Evolutionary conservation across 2,888 invertebrate genomes (phyloP).

Genomic region (Zeuzera pyrina): DNA sequence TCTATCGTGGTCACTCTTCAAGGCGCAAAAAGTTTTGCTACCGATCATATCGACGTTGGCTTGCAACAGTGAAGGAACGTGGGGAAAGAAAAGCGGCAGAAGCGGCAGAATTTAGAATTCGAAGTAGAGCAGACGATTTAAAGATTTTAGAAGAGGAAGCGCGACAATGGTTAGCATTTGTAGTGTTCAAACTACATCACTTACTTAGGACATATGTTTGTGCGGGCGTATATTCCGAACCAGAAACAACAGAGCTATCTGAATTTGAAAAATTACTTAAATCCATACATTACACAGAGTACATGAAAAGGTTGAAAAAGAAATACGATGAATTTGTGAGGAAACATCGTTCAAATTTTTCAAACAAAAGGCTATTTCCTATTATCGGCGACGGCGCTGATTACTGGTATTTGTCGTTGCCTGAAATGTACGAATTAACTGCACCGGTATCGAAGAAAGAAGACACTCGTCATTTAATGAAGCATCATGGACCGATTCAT

Average conservation of each 20-base stretch:
- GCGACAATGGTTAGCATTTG: conserved; percentile 56
- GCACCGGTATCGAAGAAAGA: conserved; percentile 17
- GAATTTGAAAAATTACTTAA: conserved; percentile 57
- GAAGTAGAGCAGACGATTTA: conserved; percentile 53
- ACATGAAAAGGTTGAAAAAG: conserved; percentile 50
- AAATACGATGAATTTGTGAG: conserved; percentile 62
- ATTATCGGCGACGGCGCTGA: conserved; percentile 60
- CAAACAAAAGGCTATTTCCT: conserved; percentile 57
- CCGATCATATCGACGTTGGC: conserved; percentile 51
- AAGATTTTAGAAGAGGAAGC: conserved; percentile 59
- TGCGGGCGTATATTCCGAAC: conserved; percentile 54
- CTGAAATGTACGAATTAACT: conserved; percentile 65
- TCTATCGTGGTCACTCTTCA: conserved; percentile 57
- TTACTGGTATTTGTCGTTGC: conserved; percentile 63
- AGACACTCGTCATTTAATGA: conserved; percentile 33
- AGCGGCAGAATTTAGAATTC: conserved; percentile 51
- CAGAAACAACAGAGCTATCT: conserved; percentile 38
- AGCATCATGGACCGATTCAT: conserved; percentile 46
- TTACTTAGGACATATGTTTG: conserved; percentile 47
- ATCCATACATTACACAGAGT: conserved; percentile 57
- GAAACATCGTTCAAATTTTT: conserved; percentile 51
- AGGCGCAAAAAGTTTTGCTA: conserved; percentile 55
- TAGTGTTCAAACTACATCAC: conserved; percentile 62
- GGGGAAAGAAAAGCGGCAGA: conserved; percentile 53
- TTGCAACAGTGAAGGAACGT: conserved; percentile 44